phyloP scores from a whole-genome alignment of 1,140 invertebrate genomes.

The Penaeus chinensis region DNA sequence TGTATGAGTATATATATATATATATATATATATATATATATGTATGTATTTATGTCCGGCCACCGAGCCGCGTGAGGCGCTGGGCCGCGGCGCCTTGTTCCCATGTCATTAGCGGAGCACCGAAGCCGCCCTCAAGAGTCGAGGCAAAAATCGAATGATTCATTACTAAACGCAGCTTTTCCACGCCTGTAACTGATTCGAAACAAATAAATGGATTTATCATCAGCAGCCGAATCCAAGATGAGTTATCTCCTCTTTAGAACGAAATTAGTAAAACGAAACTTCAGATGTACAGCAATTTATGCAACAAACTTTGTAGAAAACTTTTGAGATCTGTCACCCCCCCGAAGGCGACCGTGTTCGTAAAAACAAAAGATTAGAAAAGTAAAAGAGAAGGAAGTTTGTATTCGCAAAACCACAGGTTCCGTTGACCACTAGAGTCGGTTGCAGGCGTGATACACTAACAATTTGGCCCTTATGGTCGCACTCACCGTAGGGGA shows the following conservation, averaged over 20 bases:
- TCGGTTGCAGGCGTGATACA: constrained; percentile 4
- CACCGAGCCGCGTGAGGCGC: too few species aligned
- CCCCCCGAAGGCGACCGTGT: neutral
- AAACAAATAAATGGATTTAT: constrained; percentile 3
- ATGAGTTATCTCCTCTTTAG: constrained; percentile 16
- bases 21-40: too few species aligned
- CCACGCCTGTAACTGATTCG: neutral
- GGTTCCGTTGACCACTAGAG: neutral
- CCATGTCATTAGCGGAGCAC: too few species aligned
- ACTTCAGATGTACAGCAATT: constrained; percentile 16
- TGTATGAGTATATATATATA: too few species aligned
- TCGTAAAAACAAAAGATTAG: neutral
- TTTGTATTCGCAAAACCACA: neutral
- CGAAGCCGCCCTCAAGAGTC: too few species aligned
- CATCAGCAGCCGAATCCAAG: neutral
- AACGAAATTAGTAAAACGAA: constrained; percentile 15
- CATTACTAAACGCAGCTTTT: too few species aligned
- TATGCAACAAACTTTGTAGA: constrained; percentile 23
- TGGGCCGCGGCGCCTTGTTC: too few species aligned
- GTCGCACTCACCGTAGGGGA: neutral
- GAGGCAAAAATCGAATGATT: too few species aligned
- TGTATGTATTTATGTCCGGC: too few species aligned
- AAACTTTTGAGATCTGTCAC: constrained; percentile 17
- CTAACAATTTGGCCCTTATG: neutral
- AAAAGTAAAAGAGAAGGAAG: neutral